phyloP scores from a whole-genome alignment of 2,113 vertebrate genomes.

The Butorides virescens region DNA sequence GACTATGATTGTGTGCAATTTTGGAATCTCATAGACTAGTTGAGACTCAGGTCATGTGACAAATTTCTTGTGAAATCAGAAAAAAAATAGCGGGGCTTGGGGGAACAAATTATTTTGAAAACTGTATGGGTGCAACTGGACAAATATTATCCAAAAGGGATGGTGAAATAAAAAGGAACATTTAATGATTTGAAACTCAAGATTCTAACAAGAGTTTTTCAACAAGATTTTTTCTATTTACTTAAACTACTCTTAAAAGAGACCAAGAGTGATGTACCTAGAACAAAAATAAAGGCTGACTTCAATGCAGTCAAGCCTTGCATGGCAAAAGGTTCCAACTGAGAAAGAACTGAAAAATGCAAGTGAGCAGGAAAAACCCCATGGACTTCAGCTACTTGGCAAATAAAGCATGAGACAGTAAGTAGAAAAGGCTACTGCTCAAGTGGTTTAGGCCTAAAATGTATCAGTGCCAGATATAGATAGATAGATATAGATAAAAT shows the following conservation, averaged over 20 bases:
- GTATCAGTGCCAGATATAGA: neutral
- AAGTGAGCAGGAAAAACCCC: neutral
- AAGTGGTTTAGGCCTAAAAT: neutral
- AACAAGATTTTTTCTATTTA: neutral
- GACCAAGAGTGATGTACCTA: neutral
- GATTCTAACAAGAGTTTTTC: neutral
- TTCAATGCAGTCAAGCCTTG: neutral
- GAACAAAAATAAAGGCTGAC: neutral
- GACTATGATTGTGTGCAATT: neutral
- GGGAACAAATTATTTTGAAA: neutral
- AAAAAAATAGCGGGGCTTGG: neutral
- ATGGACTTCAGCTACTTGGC: fast-evolving
- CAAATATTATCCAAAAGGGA: neutral
- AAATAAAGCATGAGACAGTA: neutral
- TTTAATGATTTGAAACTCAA: neutral
- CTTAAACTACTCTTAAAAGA: neutral
- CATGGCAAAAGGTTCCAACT: neutral
- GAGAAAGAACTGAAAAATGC: neutral
- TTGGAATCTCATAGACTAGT: neutral
- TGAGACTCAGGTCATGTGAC: neutral
- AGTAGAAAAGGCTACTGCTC: neutral
- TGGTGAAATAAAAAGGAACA: neutral
- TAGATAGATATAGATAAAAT: too few relatives aligned
- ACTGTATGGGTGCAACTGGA: neutral
- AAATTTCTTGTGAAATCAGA: neutral